phyloP scores from a whole-genome alignment of 2,888 invertebrate genomes.

The Elmis aenea region DNA sequence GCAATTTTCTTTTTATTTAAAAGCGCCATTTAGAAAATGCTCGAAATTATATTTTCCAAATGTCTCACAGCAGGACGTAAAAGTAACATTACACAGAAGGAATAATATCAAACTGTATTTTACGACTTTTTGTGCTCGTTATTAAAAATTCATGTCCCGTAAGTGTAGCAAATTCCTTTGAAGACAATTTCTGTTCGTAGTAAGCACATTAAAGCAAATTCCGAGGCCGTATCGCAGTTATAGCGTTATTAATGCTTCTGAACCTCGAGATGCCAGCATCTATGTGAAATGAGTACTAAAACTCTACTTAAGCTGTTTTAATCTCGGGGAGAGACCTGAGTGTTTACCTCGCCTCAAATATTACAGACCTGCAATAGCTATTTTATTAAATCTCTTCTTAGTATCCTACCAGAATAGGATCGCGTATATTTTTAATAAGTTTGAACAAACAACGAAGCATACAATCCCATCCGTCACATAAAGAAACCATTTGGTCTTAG shows the following conservation, averaged over 20 bases:
- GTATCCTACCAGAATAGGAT: conserved; percentile 1
- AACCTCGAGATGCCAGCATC: conserved; percentile 23
- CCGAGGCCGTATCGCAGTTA: conserved; percentile 15
- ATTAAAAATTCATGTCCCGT: conserved; percentile 9
- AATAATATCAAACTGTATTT: no score
- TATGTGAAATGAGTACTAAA: conserved; percentile 31
- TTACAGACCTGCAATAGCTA: conserved; percentile 13
- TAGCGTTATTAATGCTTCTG: conserved; percentile 19
- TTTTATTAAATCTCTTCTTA: conserved; percentile 16
- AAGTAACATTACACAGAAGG: no score
- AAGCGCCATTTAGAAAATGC: no score
- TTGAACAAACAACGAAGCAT: no score
- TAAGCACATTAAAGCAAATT: conserved; percentile 20
- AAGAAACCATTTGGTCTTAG: no score
- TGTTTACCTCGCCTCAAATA: conserved; percentile 26
- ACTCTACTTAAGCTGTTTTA: conserved; percentile 32
- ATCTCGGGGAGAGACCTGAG: conserved; percentile 27
- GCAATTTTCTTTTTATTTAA: no score
- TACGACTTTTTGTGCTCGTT: no score
- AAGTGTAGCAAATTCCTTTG: conserved; percentile 10
- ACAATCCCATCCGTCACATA: no score
- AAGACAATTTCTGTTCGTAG: conserved; percentile 15
- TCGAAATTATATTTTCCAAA: no score
- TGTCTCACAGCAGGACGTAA: no score
- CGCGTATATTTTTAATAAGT: no score